Conservation (phyloP, 1,140 invertebrate species). For the Adelges cooleyi region DNA sequence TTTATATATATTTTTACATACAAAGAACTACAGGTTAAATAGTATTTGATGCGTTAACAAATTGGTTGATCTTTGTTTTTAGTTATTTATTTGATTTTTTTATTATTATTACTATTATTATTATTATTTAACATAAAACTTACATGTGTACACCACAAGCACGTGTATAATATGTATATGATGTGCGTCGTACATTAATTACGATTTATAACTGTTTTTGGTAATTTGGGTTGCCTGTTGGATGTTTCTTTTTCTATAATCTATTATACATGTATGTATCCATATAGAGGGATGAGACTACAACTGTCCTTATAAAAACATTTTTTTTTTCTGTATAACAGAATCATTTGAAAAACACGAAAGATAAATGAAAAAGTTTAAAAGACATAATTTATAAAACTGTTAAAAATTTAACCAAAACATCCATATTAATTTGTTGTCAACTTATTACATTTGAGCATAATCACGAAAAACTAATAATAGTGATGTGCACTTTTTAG, state of each 20-base stretch:
- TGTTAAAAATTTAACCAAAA: too few relatives aligned
- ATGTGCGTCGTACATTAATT: slow-evolving; percentile 6
- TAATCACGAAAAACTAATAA: too few relatives aligned
- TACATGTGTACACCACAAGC: not conserved
- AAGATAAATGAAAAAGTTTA: too few relatives aligned
- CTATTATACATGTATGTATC: not conserved
- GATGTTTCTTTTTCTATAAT: slow-evolving; percentile 13
- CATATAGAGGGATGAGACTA: too few relatives aligned
- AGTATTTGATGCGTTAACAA: slow-evolving; percentile 1
- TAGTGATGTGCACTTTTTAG: too few relatives aligned
- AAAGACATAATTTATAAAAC: too few relatives aligned
- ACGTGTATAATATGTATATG: not conserved
- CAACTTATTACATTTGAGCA: too few relatives aligned
- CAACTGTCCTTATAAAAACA: too few relatives aligned
- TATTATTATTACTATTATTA: not conserved
- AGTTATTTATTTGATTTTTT: slow-evolving; percentile 13
- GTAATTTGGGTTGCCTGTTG: slow-evolving; percentile 23
- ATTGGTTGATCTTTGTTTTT: not conserved
- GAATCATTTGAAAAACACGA: too few relatives aligned
- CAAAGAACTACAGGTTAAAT: slow-evolving; percentile 23
- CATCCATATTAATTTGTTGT: too few relatives aligned
- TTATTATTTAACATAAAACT: not conserved
- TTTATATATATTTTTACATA: too few relatives aligned
- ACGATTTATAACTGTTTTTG: not conserved
- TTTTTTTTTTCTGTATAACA: too few relatives aligned